Evolutionary conservation across 2,797 vertebrate species (phyloP).

Genomic region (Eurystomus glaucurus): DNA sequence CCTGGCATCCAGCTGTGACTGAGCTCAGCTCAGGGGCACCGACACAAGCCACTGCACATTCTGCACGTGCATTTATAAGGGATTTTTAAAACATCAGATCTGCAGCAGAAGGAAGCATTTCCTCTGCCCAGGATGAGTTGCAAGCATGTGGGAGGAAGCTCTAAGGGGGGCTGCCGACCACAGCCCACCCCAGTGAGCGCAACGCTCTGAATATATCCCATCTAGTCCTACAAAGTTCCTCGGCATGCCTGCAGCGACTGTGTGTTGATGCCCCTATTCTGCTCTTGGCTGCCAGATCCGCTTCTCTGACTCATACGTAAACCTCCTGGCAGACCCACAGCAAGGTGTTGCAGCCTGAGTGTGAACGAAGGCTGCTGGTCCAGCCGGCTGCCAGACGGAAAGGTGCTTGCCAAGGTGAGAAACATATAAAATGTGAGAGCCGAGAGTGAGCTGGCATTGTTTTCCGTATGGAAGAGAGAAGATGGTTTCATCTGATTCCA

Average conservation of each 20-base stretch:
- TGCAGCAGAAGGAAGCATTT: not conserved
- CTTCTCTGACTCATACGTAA: fast-evolving
- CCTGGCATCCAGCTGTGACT: fast-evolving
- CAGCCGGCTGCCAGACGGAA: fast-evolving
- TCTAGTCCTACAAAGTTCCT: not conserved
- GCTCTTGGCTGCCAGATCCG: not conserved
- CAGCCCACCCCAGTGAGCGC: not conserved
- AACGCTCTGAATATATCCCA: fast-evolving
- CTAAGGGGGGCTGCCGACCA: not conserved
- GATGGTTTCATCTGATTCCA: not conserved
- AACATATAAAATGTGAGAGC: not conserved
- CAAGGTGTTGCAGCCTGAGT: not conserved
- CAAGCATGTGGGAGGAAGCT: not conserved
- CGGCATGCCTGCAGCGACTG: fast-evolving
- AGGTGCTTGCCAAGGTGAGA: not conserved
- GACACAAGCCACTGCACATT: not conserved
- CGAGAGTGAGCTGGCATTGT: not conserved
- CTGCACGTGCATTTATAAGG: not conserved
- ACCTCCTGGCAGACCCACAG: not conserved
- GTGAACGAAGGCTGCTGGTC: fast-evolving
- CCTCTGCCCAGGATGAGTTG: not conserved
- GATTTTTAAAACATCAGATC: not conserved
- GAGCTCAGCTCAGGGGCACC: not conserved
- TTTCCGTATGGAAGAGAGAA: not conserved
- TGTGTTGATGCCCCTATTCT: not conserved